Conservation (phyloP, 2,113 vertebrate genomes). For the Rhynchomys soricoides region DNA sequence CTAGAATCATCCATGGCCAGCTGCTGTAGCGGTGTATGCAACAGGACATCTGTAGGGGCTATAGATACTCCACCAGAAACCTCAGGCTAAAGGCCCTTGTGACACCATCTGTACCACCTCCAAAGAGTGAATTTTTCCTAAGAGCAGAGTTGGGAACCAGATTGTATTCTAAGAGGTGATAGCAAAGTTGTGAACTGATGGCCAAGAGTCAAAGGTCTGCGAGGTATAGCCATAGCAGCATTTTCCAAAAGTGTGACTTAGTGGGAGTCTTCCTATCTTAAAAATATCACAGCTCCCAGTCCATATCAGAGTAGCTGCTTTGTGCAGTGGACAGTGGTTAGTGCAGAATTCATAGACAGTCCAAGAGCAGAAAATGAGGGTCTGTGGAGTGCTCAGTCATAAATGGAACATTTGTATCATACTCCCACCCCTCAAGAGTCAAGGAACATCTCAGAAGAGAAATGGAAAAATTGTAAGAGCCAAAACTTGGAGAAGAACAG, state of each 20-base stretch:
- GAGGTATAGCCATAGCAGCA: accelerated
- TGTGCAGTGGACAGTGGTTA: no score
- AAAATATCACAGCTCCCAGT: neutral
- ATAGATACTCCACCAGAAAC: neutral
- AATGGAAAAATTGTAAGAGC: neutral
- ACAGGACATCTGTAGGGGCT: neutral
- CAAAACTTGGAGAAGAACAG: neutral
- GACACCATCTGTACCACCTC: neutral
- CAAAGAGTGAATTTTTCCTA: neutral
- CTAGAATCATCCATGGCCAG: neutral
- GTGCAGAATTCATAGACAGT: neutral
- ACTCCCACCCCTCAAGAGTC: neutral
- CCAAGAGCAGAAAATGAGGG: no score
- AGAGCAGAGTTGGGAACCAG: accelerated
- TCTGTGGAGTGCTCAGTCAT: neutral
- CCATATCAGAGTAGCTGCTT: neutral
- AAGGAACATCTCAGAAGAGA: neutral
- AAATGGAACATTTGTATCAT: neutral
- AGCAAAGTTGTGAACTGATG: neutral
- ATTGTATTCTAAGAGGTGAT: neutral
- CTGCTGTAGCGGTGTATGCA: accelerated
- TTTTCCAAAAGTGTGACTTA: neutral
- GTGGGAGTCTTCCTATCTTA: neutral
- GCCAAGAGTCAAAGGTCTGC: neutral
- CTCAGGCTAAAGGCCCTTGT: neutral